phyloP scores from a whole-genome alignment of 2,797 vertebrate species.

The Acestrorhynchus altus region DNA sequence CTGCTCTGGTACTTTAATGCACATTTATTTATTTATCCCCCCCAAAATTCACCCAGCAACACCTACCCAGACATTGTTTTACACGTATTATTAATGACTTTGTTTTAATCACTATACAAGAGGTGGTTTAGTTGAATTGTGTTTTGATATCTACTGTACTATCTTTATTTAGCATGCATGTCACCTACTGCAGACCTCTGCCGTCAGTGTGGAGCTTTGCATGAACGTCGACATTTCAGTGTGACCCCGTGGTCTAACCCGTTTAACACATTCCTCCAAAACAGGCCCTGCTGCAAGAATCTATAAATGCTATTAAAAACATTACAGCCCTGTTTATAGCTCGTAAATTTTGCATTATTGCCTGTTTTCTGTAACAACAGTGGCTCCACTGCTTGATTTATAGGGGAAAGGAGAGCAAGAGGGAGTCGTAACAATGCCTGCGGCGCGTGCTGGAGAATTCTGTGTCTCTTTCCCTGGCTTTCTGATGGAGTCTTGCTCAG shows the following conservation, averaged over 20 bases:
- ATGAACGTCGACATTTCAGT: slow-evolving; percentile 39
- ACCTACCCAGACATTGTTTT: not conserved
- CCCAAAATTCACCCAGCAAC: not conserved
- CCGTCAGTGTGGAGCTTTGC: not conserved
- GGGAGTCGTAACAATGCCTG: slow-evolving; percentile 70
- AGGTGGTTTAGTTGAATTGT: not conserved
- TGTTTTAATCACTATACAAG: not conserved
- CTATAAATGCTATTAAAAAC: slow-evolving; percentile 68
- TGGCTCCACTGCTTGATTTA: slow-evolving; percentile 76
- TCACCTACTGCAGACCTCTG: not conserved
- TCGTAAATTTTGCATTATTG: slow-evolving; percentile 72
- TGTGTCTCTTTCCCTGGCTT: slow-evolving; percentile 60
- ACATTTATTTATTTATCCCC: not conserved
- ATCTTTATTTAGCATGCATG: not conserved
- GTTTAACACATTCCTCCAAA: slow-evolving; percentile 55
- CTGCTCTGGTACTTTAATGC: slow-evolving; percentile 49
- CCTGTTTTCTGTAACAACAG: slow-evolving; percentile 73
- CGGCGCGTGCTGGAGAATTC: slow-evolving; percentile 64
- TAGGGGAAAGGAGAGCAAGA: slow-evolving; percentile 71
- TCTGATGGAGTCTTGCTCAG: slow-evolving; percentile 64
- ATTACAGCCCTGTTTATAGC: slow-evolving; percentile 74
- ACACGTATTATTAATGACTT: slow-evolving; percentile 10
- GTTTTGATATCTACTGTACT: not conserved
- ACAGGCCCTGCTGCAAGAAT: slow-evolving; percentile 52
- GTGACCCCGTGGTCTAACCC: slow-evolving; percentile 43